Conservation (phyloP, 2,113 vertebrate species). For the Rhinoderma darwinii region DNA sequence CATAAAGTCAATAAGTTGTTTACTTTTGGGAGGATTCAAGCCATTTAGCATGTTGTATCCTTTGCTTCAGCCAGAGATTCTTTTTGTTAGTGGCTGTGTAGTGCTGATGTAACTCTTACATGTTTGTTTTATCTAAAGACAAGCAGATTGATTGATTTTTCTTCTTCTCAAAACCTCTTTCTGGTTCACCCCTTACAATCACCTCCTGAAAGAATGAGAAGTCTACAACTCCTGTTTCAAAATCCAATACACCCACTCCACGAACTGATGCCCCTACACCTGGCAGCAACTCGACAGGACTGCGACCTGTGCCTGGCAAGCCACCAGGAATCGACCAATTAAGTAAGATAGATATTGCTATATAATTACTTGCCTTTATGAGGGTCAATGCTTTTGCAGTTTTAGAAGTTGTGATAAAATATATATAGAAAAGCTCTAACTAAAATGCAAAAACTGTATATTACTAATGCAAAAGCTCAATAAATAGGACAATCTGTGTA, state of each 20-base stretch:
- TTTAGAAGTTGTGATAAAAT: background rate
- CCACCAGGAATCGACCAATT: slow-evolving; percentile 81
- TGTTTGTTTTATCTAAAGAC: slow-evolving; percentile 41
- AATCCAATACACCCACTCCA: slow-evolving; percentile 85
- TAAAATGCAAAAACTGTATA: background rate
- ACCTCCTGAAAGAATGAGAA: slow-evolving; percentile 81
- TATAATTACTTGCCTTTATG: background rate
- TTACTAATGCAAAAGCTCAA: background rate
- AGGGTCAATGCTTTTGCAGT: background rate
- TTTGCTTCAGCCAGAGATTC: slow-evolving; percentile 36
- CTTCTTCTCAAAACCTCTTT: background rate
- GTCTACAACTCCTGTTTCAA: slow-evolving; percentile 85
- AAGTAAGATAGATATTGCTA: slow-evolving; percentile 70
- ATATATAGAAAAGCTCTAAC: background rate
- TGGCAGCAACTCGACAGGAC: slow-evolving; percentile 82
- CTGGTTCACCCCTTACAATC: slow-evolving; percentile 21
- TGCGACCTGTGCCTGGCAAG: slow-evolving; percentile 82
- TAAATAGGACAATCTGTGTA: background rate
- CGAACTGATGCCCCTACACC: slow-evolving; percentile 82
- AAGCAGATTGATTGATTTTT: background rate
- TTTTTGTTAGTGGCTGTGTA: slow-evolving; percentile 40
- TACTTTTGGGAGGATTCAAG: slow-evolving; percentile 56
- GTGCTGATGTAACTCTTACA: slow-evolving; percentile 52
- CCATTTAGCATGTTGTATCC: slow-evolving; percentile 52
- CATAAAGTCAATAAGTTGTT: slow-evolving; percentile 54